Evolutionary conservation across 2,113 vertebrate species (phyloP), one percentile per base, ranked within the genome.

Genomic region (Mirounga angustirostris): DNA sequence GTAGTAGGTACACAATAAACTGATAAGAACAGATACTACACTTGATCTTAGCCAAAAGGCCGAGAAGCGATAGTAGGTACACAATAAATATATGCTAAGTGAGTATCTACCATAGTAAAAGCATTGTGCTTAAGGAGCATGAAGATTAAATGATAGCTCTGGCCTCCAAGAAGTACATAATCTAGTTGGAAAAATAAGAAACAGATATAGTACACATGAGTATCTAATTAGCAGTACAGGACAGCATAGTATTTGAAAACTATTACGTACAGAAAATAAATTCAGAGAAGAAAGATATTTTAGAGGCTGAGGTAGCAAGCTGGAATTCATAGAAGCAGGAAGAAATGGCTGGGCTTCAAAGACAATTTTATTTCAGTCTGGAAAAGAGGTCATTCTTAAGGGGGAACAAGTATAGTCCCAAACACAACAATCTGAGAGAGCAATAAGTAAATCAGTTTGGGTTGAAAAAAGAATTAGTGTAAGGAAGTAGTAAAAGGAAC

Each of bases 101-200:
- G 73, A 89, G 40, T 54, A 74, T 61, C 46, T 89, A 88, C 24
- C 56, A 83, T 2, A 93, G n/a, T 69, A 84, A 95, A 95, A 95
- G 26, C 71, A 96, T 0, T 56, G 18, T 33, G 30, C 67, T 87
- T 95, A 26, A 81, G 52, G 22, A 93, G 92, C 16, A 85, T 50
- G 19, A 94, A 93, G 67, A 86, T 92, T 92, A 96, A 92, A 90
- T 26, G n/a, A 86, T 18, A 97, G 74, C 58, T 94, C 43, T 65
- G 74, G 50, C 43, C 67, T 92, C 54, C 61, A 84, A 67, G 28
- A 94, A 96, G 43, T 88, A 97, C 36, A 94, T 76, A 96, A 96
- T 50, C 50, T 96, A 90, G 40, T 56, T 94, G 43, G n/a, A 54
- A 94, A 83, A 90, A 65, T 94, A 84, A 94, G 36, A 76, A 36